Evolutionary conservation across 2,113 vertebrate species (phyloP).

Genomic region (Craseonycteris thonglongyai): DNA sequence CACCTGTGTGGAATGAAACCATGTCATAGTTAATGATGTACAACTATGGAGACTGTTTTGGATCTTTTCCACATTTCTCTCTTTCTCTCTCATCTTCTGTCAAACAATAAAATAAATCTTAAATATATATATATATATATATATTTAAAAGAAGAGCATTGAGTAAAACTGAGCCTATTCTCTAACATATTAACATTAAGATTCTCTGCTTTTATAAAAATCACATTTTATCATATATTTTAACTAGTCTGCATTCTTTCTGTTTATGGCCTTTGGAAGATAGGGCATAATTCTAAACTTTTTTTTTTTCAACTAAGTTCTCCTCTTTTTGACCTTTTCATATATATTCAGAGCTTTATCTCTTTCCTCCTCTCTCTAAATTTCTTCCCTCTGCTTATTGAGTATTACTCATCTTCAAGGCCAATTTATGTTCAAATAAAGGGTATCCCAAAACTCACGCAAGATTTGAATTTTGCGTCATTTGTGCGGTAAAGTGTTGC

Average conservation of each 20-base stretch:
- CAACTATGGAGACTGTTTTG: too few species aligned
- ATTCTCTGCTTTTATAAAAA: background rate
- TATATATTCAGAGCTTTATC: background rate
- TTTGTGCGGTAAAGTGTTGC: too few species aligned
- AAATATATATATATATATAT: too few species aligned
- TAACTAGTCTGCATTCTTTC: conserved; percentile 11
- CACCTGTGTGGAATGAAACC: too few species aligned
- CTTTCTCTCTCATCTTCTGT: too few species aligned
- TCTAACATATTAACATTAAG: background rate
- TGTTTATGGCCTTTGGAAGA: background rate
- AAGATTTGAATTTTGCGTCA: too few species aligned
- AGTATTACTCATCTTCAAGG: background rate
- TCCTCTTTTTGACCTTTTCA: background rate
- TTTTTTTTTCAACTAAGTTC: background rate
- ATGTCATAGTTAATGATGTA: too few species aligned
- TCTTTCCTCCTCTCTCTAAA: background rate
- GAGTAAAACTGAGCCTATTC: background rate
- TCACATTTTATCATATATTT: background rate
- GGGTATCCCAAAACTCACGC: too few species aligned
- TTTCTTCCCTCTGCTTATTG: background rate
- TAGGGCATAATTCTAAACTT: background rate
- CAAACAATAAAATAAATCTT: too few species aligned
- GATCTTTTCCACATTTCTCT: too few species aligned
- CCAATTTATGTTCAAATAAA: background rate
- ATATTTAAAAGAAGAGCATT: too few species aligned